phyloP scores from a whole-genome alignment of 2,888 invertebrate species.

The Protodeltote pygarga region DNA sequence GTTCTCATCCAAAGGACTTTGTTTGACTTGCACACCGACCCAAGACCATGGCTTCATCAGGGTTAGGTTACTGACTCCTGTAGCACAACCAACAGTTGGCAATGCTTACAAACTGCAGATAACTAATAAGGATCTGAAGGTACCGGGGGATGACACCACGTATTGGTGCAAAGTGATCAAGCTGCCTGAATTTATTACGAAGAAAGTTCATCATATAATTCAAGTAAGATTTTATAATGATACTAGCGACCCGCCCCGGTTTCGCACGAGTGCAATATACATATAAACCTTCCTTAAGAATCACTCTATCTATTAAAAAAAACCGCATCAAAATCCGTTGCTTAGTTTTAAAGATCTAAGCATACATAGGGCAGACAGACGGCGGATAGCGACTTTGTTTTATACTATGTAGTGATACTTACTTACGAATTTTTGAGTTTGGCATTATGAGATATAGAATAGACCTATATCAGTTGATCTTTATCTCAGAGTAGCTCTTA shows the following conservation, averaged over 20 bases:
- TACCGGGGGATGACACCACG: slow-evolving; percentile 96
- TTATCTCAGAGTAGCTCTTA: no score
- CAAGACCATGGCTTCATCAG: slow-evolving; percentile 91
- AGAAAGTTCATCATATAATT: slow-evolving; percentile 92
- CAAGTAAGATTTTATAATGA: slow-evolving; percentile 78
- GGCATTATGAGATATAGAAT: no score
- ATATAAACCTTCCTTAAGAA: no score
- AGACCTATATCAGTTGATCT: no score
- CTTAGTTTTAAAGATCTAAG: no score
- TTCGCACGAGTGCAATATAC: no score
- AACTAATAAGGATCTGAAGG: slow-evolving; percentile 88
- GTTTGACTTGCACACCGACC: slow-evolving; percentile 82
- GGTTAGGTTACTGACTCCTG: slow-evolving; percentile 88
- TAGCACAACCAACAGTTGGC: slow-evolving; percentile 67
- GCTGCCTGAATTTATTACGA: slow-evolving; percentile 89
- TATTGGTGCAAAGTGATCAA: slow-evolving; percentile 98
- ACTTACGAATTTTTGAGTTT: no score
- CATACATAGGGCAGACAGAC: no score
- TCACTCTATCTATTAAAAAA: no score
- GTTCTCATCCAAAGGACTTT: slow-evolving; percentile 89
- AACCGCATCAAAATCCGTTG: no score
- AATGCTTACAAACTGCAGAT: slow-evolving; percentile 88
- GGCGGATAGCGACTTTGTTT: no score
- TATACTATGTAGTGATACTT: no score
- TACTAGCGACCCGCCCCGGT: not conserved